Evolutionary conservation across 2,113 vertebrate species (phyloP).

Genomic region (Pantherophis guttatus): DNA sequence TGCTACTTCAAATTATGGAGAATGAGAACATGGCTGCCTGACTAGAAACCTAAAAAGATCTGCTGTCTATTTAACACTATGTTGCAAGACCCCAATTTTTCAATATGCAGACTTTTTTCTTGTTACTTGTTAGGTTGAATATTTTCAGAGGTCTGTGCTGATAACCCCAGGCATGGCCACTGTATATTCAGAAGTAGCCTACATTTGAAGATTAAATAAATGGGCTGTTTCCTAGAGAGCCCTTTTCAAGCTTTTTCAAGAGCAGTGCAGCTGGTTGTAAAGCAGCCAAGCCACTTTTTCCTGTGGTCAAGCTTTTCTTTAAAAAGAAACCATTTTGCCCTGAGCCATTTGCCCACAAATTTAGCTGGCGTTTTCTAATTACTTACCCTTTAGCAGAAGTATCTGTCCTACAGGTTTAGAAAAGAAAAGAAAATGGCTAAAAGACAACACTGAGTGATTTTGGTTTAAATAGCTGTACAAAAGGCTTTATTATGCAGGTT

Average conservation of each 20-base stretch:
- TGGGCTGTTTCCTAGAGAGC: constrained; percentile 11
- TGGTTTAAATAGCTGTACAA: not conserved
- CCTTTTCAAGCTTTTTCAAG: not conserved
- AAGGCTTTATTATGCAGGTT: not conserved
- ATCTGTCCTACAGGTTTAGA: not conserved
- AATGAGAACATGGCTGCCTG: not conserved
- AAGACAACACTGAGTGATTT: not conserved
- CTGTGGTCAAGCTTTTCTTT: not conserved
- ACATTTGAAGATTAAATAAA: not conserved
- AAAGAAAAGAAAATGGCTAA: constrained; percentile 1
- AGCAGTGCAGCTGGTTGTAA: not conserved
- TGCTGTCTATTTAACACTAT: not conserved
- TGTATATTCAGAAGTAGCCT: not conserved
- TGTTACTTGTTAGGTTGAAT: not conserved
- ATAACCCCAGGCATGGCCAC: not conserved
- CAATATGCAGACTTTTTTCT: not conserved
- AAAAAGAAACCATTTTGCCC: constrained; percentile 1
- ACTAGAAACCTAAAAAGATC: not conserved
- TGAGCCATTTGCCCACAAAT: not conserved
- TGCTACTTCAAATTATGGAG: not conserved
- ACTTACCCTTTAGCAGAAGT: not conserved
- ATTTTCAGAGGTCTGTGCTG: not conserved
- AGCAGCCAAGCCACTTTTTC: not conserved
- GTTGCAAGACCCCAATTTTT: not conserved
- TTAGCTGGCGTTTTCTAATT: accelerated